phyloP scores from a whole-genome alignment of 1,140 invertebrate species.

The Coelopa frigida region DNA sequence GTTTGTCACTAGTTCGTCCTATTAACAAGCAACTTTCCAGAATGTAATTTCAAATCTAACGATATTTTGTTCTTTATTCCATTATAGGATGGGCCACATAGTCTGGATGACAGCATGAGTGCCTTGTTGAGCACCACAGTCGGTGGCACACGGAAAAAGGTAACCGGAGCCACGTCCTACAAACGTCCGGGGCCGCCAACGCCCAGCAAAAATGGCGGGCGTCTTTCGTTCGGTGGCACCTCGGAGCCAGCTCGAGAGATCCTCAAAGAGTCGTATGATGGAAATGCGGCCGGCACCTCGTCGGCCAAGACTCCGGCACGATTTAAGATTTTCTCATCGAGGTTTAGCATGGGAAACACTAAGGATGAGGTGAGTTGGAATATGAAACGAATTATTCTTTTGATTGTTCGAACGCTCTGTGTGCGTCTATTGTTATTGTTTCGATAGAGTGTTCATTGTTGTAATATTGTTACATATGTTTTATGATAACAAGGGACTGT shows the following conservation, averaged over 20 bases:
- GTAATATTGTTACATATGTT: too few species aligned
- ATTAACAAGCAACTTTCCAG: background rate
- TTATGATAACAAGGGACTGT: too few species aligned
- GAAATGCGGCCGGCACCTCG: conserved; percentile 4
- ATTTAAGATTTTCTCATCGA: conserved; percentile 36
- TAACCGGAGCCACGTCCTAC: conserved; percentile 59
- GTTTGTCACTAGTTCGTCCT: background rate
- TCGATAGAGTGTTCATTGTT: too few species aligned
- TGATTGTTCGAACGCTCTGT: background rate
- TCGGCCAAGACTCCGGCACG: conserved; percentile 33
- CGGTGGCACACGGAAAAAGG: conserved; percentile 47
- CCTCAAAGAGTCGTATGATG: conserved; percentile 27
- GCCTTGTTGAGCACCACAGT: conserved; percentile 49
- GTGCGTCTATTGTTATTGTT: background rate
- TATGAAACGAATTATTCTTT: background rate
- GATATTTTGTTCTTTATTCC: conserved; percentile 18
- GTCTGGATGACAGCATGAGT: conserved; percentile 55
- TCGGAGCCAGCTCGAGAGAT: conserved; percentile 34
- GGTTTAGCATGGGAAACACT: conserved; percentile 32
- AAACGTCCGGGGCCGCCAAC: conserved; percentile 77
- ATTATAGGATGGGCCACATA: conserved; percentile 50
- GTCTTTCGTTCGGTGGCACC: conserved; percentile 54
- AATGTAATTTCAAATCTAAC: background rate
- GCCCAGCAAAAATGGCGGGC: conserved; percentile 72
- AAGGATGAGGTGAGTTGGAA: conserved; percentile 23